Evolutionary conservation across 2,888 invertebrate genomes (phyloP).

Genomic region (Tyria jacobaeae): DNA sequence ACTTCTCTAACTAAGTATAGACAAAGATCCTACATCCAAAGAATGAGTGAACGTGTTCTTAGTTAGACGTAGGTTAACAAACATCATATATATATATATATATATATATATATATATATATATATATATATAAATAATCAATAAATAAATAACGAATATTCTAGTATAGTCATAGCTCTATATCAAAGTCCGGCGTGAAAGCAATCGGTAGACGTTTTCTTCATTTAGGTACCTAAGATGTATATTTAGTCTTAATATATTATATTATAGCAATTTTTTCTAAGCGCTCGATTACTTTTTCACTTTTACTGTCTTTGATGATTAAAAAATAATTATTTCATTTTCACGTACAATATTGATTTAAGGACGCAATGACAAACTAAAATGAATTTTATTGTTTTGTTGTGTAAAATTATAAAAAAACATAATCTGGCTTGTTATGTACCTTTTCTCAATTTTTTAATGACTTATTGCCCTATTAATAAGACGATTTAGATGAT

Average conservation of each 20-base stretch:
- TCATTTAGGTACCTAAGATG: neutral
- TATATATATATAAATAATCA: neutral
- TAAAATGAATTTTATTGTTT: too few species aligned
- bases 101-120: neutral
- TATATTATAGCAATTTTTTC: conserved; percentile 1
- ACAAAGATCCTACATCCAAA: neutral
- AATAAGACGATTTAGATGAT: too few species aligned
- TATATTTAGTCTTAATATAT: neutral
- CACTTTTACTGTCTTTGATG: neutral
- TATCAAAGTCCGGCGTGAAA: conserved; percentile 25
- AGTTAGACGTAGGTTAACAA: neutral
- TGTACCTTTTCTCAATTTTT: too few species aligned
- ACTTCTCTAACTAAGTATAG: neutral
- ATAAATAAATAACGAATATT: too few species aligned
- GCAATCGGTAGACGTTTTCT: neutral
- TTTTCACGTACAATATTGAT: neutral
- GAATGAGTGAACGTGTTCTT: neutral
- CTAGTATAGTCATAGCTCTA: conserved; percentile 21
- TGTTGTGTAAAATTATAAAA: too few species aligned
- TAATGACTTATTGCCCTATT: too few species aligned
- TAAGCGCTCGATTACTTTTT: neutral
- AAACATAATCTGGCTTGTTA: too few species aligned
- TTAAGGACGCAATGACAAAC: neutral
- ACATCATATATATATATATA: neutral
- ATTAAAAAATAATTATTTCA: neutral